A percentile compares a stretch with the other conserved stretches of the same genome.
Conservation (phyloP, 1,140 invertebrate genomes). For the Euwallacea fornicatus region DNA sequence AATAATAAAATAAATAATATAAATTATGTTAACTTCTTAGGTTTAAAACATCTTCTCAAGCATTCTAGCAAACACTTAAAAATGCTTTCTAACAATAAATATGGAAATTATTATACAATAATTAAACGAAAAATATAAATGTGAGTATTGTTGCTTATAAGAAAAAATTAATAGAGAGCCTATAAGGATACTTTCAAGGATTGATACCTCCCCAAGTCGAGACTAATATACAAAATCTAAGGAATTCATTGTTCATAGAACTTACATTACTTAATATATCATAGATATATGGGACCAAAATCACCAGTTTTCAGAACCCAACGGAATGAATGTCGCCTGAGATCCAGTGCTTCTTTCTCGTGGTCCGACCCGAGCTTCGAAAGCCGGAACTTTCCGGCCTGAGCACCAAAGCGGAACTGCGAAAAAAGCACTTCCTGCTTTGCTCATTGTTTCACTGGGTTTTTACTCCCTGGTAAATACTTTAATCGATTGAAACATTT, state of each 20-base stretch:
- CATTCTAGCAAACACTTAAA: too few species aligned
- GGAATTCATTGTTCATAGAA: slow-evolving; percentile 76
- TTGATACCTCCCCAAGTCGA: too few species aligned
- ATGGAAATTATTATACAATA: too few species aligned
- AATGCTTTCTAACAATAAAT: too few species aligned
- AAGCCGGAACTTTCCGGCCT: slow-evolving; percentile 36
- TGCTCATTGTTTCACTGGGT: slow-evolving; percentile 20
- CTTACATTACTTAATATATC: slow-evolving; percentile 87
- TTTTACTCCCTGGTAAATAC: slow-evolving; percentile 50
- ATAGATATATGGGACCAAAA: slow-evolving; percentile 94
- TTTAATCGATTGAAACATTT: slow-evolving; percentile 44
- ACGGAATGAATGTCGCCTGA: slow-evolving; percentile 22
- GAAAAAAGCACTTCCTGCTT: slow-evolving; percentile 3
- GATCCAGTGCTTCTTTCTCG: not conserved
- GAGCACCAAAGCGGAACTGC: slow-evolving; percentile 43
- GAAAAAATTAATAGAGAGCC: slow-evolving; percentile 5
- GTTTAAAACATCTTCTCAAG: too few species aligned
- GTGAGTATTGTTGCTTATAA: too few species aligned
- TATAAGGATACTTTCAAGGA: not conserved
- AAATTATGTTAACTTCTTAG: too few species aligned
- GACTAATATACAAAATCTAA: not conserved
- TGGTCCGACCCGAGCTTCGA: slow-evolving; percentile 44
- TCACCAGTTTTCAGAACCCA: slow-evolving; percentile 61
- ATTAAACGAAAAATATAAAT: too few species aligned
- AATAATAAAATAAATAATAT: too few species aligned